Conservation (phyloP, 92 coral and sea anemone genomes). For the Porites rus region DNA sequence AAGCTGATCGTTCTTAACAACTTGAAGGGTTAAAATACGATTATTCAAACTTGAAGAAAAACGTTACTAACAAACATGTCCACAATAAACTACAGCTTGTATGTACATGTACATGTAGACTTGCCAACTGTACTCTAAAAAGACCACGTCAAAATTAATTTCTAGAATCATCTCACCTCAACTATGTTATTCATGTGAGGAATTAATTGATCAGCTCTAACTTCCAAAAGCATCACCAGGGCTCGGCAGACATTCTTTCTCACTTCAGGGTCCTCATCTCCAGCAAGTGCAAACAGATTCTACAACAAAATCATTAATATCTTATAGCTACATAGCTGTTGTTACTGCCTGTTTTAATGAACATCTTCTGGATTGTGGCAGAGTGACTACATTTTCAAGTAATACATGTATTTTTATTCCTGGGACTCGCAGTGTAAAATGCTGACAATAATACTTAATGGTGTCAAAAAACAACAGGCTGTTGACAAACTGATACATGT, state of each 20-base stretch:
- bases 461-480: too few species aligned
- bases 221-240: constrained; percentile 96
- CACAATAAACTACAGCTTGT: not conserved
- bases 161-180: constrained; percentile 93
- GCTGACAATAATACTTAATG: too few species aligned
- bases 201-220: constrained; percentile 93
- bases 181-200: constrained; percentile 98
- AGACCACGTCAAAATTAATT: not conserved
- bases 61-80: not conserved
- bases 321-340: too few species aligned
- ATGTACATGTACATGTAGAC: not conserved
- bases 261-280: constrained; percentile 98
- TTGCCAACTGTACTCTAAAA: not conserved
- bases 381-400: too few species aligned
- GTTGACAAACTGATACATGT: too few species aligned
- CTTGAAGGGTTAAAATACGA: too few species aligned
- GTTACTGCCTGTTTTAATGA: not conserved
- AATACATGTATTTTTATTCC: too few species aligned
- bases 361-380: too few species aligned
- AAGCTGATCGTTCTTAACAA: too few species aligned
- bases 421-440: too few species aligned
- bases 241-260: constrained; percentile 99
- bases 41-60: too few species aligned
- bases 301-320: constrained; percentile 8
- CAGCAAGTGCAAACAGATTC: constrained; percentile 98